A percentile compares a stretch with the other conserved stretches of the same genome.
phyloP scores from a whole-genome alignment of 1,140 invertebrate genomes.

The Drosophila repletoides region DNA sequence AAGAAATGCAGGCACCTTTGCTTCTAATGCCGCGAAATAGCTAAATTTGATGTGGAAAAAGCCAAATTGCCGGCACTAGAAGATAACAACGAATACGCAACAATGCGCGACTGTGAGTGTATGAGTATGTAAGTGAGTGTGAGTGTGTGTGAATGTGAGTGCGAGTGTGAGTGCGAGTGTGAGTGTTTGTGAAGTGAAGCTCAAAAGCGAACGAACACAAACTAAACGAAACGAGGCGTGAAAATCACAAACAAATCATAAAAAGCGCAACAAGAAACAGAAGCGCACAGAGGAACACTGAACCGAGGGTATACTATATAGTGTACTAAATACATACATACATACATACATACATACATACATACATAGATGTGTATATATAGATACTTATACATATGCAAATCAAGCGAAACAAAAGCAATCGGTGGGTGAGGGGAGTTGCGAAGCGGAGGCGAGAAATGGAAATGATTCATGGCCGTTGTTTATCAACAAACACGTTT shows the following conservation, averaged over 20 bases:
- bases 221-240: slow-evolving; percentile 71
- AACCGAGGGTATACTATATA: background rate
- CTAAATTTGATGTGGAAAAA: no score
- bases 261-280: slow-evolving; percentile 71
- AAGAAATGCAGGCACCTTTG: no score
- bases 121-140: background rate
- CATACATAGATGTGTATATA: background rate
- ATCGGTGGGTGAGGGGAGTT: background rate
- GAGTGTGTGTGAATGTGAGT: background rate
- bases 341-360: background rate
- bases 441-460: background rate
- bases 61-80: no score
- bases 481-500: slow-evolving; percentile 79
- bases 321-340: slow-evolving; percentile 4
- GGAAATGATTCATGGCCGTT: slow-evolving; percentile 75
- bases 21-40: no score
- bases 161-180: background rate
- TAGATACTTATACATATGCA: slow-evolving; percentile 48
- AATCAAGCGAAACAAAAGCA: slow-evolving; percentile 63
- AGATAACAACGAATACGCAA: slow-evolving; percentile 44
- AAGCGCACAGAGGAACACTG: slow-evolving; percentile 15
- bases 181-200: slow-evolving; percentile 27
- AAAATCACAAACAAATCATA: slow-evolving; percentile 78
- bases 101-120: background rate
- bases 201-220: slow-evolving; percentile 51